Evolutionary conservation across 2,888 invertebrate genomes (phyloP), one percentile per base, ranked within the genome.

Genomic region (Lithophane socia): DNA sequence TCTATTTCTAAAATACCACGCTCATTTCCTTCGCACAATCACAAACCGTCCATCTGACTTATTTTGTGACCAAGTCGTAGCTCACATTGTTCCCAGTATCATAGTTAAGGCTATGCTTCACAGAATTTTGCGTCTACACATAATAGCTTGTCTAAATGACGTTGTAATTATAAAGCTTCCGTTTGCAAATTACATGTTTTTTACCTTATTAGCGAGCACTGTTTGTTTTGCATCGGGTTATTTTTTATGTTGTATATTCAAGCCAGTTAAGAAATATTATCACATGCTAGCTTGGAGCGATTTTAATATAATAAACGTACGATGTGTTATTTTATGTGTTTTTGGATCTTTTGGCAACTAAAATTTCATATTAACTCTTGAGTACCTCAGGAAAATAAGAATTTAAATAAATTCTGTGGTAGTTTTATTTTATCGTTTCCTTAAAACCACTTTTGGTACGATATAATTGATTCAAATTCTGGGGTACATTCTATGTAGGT

Each of bases 181-280:
- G 86, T 85, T 87, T 75, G 85, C 71, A 89, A 85, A 85, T 88
- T 78, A 74, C 85, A 77, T 74, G 87, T 88, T 89, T 87, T 87
- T 82, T 80, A 77, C 61, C 77, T 83, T 82, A 88, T 87, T 85
- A 87, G 75, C 67, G 44, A 77, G 77, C 66, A 73, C 29, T 85
- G 68, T 79, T 82, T 86, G 75, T 86, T 83, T 85, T 82, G 71
- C 66, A 71, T 81, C 64, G 10, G 37, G 64, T 64, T 75, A 61
- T 77, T 83, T 86, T 79, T 80, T 78, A 60, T 76, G 18, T 78
- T 66, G 49, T 61, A 42, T 64, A 71, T 72, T 80, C 52, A 69
- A 52, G 42, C 70, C 60, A 76, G 52, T 75, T 75, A 67, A n/a
- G n/a, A 70, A 61, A 68, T 66, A 77, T 72, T 66, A 81, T 77